phyloP scores from a whole-genome alignment of 2,113 vertebrate genomes.

The human region DNA sequence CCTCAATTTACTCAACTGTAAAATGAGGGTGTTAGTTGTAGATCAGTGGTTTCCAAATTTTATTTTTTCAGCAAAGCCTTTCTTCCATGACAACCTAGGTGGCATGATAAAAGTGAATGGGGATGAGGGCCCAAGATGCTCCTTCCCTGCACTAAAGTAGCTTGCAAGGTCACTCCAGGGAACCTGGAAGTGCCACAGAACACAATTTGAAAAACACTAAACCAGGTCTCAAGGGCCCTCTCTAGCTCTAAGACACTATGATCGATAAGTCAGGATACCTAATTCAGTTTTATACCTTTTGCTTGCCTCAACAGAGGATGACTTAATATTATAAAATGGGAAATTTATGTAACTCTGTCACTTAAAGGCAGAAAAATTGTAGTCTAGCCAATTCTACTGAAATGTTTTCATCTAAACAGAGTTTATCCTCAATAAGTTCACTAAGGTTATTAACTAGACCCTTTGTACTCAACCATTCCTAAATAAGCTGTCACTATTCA shows the following conservation, averaged over 20 bases:
- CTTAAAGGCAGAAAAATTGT: conserved; percentile 64
- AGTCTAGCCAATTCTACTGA: conserved; percentile 58
- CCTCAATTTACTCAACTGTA: neutral
- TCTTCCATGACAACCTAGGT: neutral
- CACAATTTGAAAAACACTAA: neutral
- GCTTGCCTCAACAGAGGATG: conserved; percentile 59
- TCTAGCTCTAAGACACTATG: neutral
- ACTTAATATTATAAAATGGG: conserved; percentile 51
- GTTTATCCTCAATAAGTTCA: conserved; percentile 65
- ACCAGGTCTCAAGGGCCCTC: neutral
- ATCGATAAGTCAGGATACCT: neutral
- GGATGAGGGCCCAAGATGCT: neutral
- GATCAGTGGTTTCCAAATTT: neutral
- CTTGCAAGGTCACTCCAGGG: neutral
- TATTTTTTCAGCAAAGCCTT: neutral
- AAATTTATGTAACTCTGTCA: conserved; percentile 44
- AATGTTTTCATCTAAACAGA: conserved; percentile 63
- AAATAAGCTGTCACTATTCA: conserved; percentile 66
- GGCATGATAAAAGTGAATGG: neutral
- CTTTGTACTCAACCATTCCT: neutral
- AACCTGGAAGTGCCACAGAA: neutral
- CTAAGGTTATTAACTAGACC: conserved; percentile 1
- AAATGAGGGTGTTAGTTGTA: neutral
- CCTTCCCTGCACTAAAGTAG: neutral
- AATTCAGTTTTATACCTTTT: conserved; percentile 26